Conservation (phyloP, 2,888 invertebrate species). For the Ochropleura leucogaster region DNA sequence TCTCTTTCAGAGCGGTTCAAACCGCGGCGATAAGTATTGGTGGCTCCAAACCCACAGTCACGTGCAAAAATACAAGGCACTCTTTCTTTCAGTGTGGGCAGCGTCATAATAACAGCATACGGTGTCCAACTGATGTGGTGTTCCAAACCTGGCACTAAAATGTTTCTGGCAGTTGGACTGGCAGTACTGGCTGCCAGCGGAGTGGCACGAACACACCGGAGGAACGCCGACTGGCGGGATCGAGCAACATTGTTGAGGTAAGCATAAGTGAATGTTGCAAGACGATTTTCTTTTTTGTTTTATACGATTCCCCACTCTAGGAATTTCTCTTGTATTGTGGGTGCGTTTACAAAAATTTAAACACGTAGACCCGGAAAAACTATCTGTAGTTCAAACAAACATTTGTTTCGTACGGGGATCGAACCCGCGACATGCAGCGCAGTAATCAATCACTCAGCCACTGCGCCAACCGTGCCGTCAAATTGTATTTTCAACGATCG, state of each 20-base stretch:
- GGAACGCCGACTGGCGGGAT: constrained; percentile 95
- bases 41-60: not conserved
- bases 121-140: constrained; percentile 94
- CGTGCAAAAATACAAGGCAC: not conserved
- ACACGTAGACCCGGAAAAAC: too few species aligned
- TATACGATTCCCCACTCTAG: too few species aligned
- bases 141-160: constrained; percentile 88
- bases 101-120: constrained; percentile 94
- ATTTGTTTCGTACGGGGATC: too few species aligned
- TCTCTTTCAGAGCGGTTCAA: not conserved
- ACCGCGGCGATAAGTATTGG: not conserved
- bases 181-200: constrained; percentile 92
- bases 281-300: too few species aligned
- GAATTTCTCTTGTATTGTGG: too few species aligned
- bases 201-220: constrained; percentile 92
- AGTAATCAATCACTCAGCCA: too few species aligned
- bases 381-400: too few species aligned
- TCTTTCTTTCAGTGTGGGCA: constrained; percentile 92
- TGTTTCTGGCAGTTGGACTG: constrained; percentile 90
- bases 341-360: too few species aligned
- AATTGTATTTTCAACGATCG: not conserved
- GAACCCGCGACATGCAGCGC: too few species aligned
- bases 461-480: not conserved
- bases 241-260: constrained; percentile 94
- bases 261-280: constrained; percentile 17